Evolutionary conservation across 2,113 vertebrate species (phyloP), one percentile per base, ranked within the genome.

Genomic region (Dryoscopus gambensis): DNA sequence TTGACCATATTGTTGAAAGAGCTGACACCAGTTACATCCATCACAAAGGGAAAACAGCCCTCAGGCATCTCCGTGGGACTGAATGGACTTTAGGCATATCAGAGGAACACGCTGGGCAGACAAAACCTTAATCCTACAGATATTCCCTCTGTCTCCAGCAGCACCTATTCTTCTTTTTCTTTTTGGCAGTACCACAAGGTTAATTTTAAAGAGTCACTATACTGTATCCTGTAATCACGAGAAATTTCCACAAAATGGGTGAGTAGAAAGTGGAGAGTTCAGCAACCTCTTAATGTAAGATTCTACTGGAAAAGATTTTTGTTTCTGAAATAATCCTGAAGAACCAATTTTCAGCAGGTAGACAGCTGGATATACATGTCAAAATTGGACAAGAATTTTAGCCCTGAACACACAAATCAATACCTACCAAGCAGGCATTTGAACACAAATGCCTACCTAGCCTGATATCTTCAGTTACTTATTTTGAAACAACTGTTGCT

Each of bases 381-480:
- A 94, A 84, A 89, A 86, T 1, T 46, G 20, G 50, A 73, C 44
- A 91, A 75, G 74, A 93, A 56, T 93, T 91, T 71, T 7, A 79
- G 31, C 7, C 30, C 37, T 85, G 57, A 84, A 49, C 23, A 83
- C 18, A 73, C 5, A 83, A 93, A 90, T 77, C 35, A 92, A 69
- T 79, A 53, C 25, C 31, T 87, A 55, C n/a, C n/a, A 62, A 57
- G 17, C 5, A 75, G 50, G 20, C 25, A 53, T 63, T 65, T 78
- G 37, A 25, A 28, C 7, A 44, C 37, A 77, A 87, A 74, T 57
- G 15, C 19, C n/a, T 70, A 49, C 35, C 33, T 76, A n/a, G 57
- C 0, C 13, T 63, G 27, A 30, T 46, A 59, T 50, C 27, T 70
- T 68, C 63, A 62, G 30, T 46, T 37, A 71, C 39, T 40, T 63